Conservation (phyloP, 2,113 vertebrate genomes). For the Pedetes capensis region DNA sequence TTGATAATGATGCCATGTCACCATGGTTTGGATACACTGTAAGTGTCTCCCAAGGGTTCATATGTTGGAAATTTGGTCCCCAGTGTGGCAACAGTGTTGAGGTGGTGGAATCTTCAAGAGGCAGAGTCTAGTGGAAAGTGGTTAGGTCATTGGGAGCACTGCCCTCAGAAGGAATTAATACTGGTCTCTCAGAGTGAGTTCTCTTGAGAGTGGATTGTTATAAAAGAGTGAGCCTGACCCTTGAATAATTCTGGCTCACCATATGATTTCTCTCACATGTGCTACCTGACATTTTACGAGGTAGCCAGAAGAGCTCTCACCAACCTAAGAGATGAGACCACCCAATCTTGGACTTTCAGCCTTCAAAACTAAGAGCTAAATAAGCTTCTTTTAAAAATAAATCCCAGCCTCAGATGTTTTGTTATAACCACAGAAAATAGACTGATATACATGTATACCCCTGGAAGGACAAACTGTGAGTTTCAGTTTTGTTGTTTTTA, state of each 20-base stretch:
- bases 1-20: background rate
- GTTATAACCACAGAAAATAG: no score
- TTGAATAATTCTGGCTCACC: background rate
- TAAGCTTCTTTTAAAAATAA: background rate
- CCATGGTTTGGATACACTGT: background rate
- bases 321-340: background rate
- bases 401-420: no score
- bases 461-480: background rate
- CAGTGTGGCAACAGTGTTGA: background rate
- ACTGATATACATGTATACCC: no score
- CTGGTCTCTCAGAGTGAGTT: background rate
- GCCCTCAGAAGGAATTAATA: background rate
- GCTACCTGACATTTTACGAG: background rate
- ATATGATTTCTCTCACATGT: background rate
- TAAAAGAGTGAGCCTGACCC: background rate
- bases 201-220: background rate
- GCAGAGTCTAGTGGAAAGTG: background rate
- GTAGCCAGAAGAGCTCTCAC: background rate
- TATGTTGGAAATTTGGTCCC: background rate
- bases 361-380: background rate
- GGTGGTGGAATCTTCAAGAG: background rate
- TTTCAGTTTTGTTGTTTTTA: background rate
- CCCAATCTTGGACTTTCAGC: no score
- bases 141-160: background rate
- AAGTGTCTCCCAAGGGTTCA: background rate